Evolutionary conservation across 2,888 invertebrate species (phyloP).

Genomic region (Ophion ellenae): DNA sequence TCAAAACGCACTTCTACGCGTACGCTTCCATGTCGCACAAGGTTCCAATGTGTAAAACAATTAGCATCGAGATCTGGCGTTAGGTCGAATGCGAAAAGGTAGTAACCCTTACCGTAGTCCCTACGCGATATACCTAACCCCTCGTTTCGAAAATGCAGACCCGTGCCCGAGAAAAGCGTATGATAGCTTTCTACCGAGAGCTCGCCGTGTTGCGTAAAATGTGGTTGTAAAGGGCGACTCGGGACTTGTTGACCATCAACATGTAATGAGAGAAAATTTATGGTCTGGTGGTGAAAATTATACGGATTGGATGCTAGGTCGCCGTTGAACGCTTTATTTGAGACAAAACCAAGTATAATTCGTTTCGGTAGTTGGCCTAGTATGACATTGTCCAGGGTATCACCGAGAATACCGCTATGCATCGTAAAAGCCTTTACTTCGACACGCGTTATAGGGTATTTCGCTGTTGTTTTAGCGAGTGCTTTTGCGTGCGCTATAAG

Average conservation of each 20-base stretch:
- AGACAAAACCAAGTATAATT: neutral
- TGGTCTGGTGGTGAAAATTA: conserved; percentile 14
- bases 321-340: conserved; percentile 25
- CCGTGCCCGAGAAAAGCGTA: too few species aligned
- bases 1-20: too few species aligned
- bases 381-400: too few species aligned
- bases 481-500: too few species aligned
- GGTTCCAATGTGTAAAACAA: neutral
- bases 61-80: neutral
- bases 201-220: neutral
- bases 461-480: too few species aligned
- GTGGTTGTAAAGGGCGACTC: conserved; percentile 23
- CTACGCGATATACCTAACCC: neutral
- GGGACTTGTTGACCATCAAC: conserved; percentile 39
- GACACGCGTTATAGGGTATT: too few species aligned
- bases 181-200: neutral
- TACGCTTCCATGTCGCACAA: too few species aligned
- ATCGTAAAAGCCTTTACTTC: too few species aligned
- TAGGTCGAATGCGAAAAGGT: neutral
- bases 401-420: too few species aligned
- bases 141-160: neutral
- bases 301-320: conserved; percentile 15
- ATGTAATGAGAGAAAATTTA: conserved; percentile 35
- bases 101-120: neutral
- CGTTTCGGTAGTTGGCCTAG: too few species aligned